Evolutionary conservation across 2,888 invertebrate genomes (phyloP), one percentile per base, ranked within the genome.

Genomic region (Diabrotica balteata): DNA sequence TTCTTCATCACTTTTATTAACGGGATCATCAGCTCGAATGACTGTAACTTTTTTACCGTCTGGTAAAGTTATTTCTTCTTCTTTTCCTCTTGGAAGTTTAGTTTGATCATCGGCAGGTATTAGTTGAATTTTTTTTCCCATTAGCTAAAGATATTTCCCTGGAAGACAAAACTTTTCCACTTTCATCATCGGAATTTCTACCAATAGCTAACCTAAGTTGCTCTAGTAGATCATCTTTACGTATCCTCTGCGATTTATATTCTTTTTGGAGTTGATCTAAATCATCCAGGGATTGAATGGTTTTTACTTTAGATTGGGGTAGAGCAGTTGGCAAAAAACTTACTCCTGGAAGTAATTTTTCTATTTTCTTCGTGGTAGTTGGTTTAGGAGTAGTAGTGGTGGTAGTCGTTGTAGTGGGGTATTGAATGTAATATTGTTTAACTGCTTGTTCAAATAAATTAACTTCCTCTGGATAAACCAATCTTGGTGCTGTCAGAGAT

Each of bases 21-120:
- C 88, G 0, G 90, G 89, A 78, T 90, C 89, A 0, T 86, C 87
- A 3, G 90, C 90, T 76, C 90, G 87, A 63, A 91, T 89, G 0
- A 91, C 89, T 82, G 92, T 91, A 44, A 91, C 89, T 75, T 90
- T 90, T 79, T 92, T 90, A 1, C 92, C 93, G 76, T 91, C 91
- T 0, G 89, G 88, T 54, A 93, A 79, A 22, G 90, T 88, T 60
- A 93, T 87, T 73, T 80, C 79, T 59, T 76, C 75, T 71, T 77
- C 73, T 71, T 76, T 78, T 7, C 78, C 78, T 52, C 74, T 69
- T 4, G 77, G 75, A 32, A 79, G 67, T n/a, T 77, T 64, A 46
- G 78, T 76, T 1, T 76, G 72, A 63, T 78, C 77, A 17, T 69
- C 72, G 8, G 79, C 72, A 68, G 76, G 72, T 66, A 91, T 90